Conservation (phyloP, 2,113 vertebrate genomes). For the Brevimyrus niger region DNA sequence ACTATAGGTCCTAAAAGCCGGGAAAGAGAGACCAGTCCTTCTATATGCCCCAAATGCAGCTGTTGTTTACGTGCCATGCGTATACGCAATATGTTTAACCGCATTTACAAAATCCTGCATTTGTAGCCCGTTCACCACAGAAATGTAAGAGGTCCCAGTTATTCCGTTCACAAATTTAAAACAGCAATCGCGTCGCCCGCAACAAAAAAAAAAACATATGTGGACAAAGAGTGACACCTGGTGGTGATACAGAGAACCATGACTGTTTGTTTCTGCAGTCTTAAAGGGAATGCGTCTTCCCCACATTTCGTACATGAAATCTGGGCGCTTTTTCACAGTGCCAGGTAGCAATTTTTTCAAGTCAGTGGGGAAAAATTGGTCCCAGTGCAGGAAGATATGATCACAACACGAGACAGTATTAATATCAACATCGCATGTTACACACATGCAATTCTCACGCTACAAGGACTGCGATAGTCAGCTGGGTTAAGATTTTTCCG, state of each 20-base stretch:
- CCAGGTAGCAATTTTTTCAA: neutral
- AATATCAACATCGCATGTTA: neutral
- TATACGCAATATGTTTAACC: neutral
- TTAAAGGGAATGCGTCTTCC: neutral
- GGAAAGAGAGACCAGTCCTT: neutral
- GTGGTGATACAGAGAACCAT: conserved; percentile 30
- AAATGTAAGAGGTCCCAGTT: conserved; percentile 36
- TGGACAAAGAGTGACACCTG: conserved; percentile 45
- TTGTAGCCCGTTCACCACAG: neutral
- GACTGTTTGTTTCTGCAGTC: neutral
- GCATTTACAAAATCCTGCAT: neutral
- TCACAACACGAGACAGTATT: neutral
- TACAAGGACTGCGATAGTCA: neutral
- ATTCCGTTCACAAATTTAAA: conserved; percentile 9
- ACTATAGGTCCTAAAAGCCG: neutral
- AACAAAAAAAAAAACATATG: neutral
- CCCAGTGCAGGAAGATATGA: neutral
- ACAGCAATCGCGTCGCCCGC: neutral
- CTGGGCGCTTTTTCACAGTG: neutral
- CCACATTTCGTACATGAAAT: neutral
- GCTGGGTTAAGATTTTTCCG: neutral
- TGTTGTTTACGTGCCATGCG: neutral
- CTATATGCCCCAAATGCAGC: neutral
- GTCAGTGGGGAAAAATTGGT: neutral
- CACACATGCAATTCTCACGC: neutral